Evolutionary conservation across 2,797 vertebrate genomes (phyloP), one percentile per base, ranked within the genome.

Genomic region (Onychomys leucogaster): DNA sequence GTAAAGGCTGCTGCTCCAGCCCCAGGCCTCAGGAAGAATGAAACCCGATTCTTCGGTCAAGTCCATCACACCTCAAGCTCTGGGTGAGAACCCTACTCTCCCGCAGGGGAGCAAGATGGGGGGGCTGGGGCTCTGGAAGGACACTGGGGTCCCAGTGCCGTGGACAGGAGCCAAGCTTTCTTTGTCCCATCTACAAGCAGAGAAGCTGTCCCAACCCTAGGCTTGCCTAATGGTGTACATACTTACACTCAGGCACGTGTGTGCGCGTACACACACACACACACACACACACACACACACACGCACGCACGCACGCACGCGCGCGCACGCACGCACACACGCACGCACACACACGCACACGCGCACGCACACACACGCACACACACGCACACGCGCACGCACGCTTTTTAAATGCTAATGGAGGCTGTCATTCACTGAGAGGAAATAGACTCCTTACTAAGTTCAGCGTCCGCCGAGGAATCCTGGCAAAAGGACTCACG

Each of bases 401-500:
- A n/a, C n/a, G n/a, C n/a, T 8, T 69, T 76, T 43, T 93, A 80
- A 87, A 90, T 93, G 43, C 25, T 86, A 97, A 86, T 55, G 90
- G 90, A 88, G 27, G 55, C 90, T 94, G 75, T 10, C 97, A 97
- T 96, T 98, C 97, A 97, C n/a, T 61, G 27, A 94, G n/a, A 57
- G 41, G 84, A 95, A 91, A 95, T 29, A 63, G 96, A 94, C 94
- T 93, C 97, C 97, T 98, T 88, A 96, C 97, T 98, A 93, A 98
- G 97, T 92, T 73, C 96, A 94, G 96, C 95, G 77, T 75, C 95
- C 93, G 97, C 96, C 75, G 63, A 97, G 80, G 96, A 98, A 97
- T 97, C 98, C 98, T 96, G 97, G 97, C 96, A 97, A 98, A 98
- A 91, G 97, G 98, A 97, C 97, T 97, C 96, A 41, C 96, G 37